Base-by-base conservation (phyloP, 2,113 vertebrate species). In the Scalopus aquaticus region DNA sequence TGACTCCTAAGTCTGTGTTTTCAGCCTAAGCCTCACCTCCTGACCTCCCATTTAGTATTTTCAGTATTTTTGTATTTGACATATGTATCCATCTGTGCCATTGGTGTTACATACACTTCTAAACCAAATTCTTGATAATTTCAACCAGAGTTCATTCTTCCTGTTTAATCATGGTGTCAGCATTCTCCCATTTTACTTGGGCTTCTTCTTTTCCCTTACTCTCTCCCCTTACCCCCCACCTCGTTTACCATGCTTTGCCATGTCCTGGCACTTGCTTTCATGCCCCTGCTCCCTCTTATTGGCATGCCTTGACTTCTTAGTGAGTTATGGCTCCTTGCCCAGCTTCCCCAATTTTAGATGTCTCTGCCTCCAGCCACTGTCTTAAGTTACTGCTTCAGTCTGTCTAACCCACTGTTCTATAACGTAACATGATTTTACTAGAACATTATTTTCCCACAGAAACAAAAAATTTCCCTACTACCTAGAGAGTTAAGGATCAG, bases 1-100 rank as follows among this genome's bases (percentile, higher is more conserved):
- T 81, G 56, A 91, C 74, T 90, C 64, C 62, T n/a, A 91, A 78
- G 16, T 74, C 32, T 56, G 32, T 81, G 42, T 96, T 96, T 88
- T 32, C 10, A 88, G 24, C 35, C 19, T 69, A 32, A 73, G 49
- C 26, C 46, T 92, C 26, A 84, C 22, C 19, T 37, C 54, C 37
- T 70, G 42, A 76, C 30, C 10, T 12, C 65, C 12, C 12, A 35
- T 67, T 56, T 9, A 30, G 2, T 95, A 82, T 95, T 91, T 96
- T 85, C 64, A 96, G 46, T 9, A 44, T 44, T 6, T 44, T 5
- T 44, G 44, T 44, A 20, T 37, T n/a, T 95, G 26, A 56, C 19
- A 56, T 78, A 24, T 11, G n/a, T 90, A 67, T 62, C 30, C 49
- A 30, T 11, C 32, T 86, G 39, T 72, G 22, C 42, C 49, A 22